A percentile compares a stretch with the other conserved stretches of the same genome.
Evolutionary conservation across 1,140 invertebrate genomes (phyloP).

Genomic region (Dolichoris vasculosae): DNA sequence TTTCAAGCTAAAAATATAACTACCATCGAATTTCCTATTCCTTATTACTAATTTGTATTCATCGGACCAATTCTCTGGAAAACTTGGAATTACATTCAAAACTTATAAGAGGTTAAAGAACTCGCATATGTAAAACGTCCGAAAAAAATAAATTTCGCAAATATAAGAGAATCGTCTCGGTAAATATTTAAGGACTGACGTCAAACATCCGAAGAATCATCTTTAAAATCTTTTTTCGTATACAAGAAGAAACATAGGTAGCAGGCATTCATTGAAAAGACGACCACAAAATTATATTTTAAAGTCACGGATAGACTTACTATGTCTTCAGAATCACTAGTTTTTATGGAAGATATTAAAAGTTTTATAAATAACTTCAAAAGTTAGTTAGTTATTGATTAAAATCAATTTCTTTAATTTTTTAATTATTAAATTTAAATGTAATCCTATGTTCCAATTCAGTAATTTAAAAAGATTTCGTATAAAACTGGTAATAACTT

Average conservation of each 20-base stretch:
- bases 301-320: neutral
- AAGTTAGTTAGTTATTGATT: too few relatives aligned
- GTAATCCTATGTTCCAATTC: too few relatives aligned
- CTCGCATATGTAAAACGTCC: neutral
- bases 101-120: conserved; percentile 37
- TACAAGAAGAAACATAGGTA: neutral
- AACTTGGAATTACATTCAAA: neutral
- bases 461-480: too few relatives aligned
- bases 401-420: too few relatives aligned
- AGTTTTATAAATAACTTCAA: too few relatives aligned
- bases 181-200: conserved; percentile 65
- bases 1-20: too few relatives aligned
- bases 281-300: neutral
- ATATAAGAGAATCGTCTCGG: conserved; percentile 55
- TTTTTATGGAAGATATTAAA: too few relatives aligned
- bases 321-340: neutral
- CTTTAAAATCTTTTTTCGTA: neutral
- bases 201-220: conserved; percentile 47
- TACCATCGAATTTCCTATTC: too few relatives aligned
- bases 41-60: too few relatives aligned
- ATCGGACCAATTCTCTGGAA: neutral
- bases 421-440: too few relatives aligned
- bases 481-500: too few relatives aligned
- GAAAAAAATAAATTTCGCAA: conserved; percentile 34
- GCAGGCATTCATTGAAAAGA: neutral